These are phyloP conservation scores for Spea bombifrons DNA, from an alignment of 2,113 vertebrate genomes.

Conservation along the genomic window DNA sequence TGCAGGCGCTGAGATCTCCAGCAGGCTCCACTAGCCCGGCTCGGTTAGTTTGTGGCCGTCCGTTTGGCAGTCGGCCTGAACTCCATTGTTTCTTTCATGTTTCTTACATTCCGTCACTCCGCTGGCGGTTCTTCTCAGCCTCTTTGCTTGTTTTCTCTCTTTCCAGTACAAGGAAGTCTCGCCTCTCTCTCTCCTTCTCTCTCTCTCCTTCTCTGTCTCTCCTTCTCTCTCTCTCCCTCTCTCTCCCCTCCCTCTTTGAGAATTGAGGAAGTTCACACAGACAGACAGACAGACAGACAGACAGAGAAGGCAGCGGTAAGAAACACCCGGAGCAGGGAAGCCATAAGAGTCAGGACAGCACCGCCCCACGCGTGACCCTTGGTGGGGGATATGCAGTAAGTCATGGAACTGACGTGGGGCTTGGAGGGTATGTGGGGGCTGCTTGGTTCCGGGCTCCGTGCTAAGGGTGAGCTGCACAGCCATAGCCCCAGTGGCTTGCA, in stretches of 20 bases:
- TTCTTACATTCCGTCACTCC: no score
- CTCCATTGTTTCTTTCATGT: no score
- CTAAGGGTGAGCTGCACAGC: no score
- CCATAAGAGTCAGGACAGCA: neutral
- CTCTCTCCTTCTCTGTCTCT: neutral
- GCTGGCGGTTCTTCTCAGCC: no score
- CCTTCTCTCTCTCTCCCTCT: neutral
- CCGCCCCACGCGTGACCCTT: neutral
- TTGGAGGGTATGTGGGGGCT: no score
- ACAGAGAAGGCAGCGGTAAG: neutral
- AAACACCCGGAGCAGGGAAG: neutral
- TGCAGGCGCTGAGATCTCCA: no score
- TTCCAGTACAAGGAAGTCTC: neutral
- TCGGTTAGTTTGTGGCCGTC: no score
- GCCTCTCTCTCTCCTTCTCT: neutral
- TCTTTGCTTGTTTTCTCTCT: neutral
- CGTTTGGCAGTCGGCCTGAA: no score
- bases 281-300: neutral
- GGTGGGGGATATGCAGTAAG: neutral
- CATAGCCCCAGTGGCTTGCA: no score
- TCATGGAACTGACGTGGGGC: neutral
- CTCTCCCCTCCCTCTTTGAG: neutral
- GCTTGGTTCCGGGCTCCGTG: no score
- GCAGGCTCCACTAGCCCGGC: no score
- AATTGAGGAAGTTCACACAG: neutral